Conservation (phyloP, 2,797 vertebrate genomes). For the Gorsachius magnificus region DNA sequence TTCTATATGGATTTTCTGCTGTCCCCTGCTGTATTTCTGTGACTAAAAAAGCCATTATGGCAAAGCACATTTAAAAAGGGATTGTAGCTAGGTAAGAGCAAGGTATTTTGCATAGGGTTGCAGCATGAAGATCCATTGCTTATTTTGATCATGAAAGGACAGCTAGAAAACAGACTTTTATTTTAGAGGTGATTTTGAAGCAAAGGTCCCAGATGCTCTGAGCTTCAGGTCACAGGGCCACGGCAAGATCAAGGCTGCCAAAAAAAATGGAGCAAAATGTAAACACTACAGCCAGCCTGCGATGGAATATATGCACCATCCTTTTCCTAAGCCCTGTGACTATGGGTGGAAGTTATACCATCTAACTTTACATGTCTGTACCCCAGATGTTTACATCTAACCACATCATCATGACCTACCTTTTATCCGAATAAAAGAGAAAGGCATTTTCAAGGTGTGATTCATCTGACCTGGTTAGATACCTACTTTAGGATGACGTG, state of each 20-base stretch:
- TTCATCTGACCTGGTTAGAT: background rate
- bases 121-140: background rate
- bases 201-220: constrained; percentile 25
- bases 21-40: background rate
- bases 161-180: constrained; percentile 24
- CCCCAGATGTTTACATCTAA: background rate
- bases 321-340: background rate
- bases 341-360: background rate
- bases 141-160: constrained; percentile 9
- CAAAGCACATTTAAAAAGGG: background rate
- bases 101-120: constrained; percentile 9
- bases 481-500: background rate
- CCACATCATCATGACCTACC: background rate
- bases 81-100: background rate
- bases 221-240: background rate
- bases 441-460: background rate
- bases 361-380: background rate
- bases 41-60: constrained; percentile 7
- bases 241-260: background rate
- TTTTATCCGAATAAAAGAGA: background rate
- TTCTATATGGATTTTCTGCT: constrained; percentile 52
- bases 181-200: background rate
- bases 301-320: background rate
- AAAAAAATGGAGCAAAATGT: background rate
- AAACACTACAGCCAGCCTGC: background rate